A percentile compares a stretch with the other conserved stretches of the same genome.
These are phyloP conservation scores for Papilio polytes DNA, from an alignment of 1,140 invertebrate species.

Conservation along the genomic window DNA sequence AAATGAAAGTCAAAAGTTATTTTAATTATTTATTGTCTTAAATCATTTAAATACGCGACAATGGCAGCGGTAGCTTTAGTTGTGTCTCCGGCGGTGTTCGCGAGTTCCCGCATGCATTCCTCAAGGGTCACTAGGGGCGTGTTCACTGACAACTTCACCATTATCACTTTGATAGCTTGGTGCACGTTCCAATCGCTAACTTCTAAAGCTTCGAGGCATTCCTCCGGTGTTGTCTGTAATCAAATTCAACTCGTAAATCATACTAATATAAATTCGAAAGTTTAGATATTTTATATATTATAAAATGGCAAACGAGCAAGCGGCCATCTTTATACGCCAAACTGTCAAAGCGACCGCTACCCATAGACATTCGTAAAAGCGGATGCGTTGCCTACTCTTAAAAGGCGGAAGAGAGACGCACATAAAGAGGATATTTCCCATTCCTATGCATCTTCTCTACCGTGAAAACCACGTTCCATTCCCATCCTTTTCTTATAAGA, in stretches of 20 bases:
- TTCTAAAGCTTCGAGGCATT: constrained; percentile 92
- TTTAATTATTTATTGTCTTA: constrained; percentile 28
- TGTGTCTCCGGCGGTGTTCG: constrained; percentile 77
- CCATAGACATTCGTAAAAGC: too few species aligned
- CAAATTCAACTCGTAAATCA: background rate
- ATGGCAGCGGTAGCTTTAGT: constrained; percentile 56
- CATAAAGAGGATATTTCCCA: too few species aligned
- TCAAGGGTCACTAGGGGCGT: constrained; percentile 62
- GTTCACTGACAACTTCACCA: constrained; percentile 79
- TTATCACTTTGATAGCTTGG: constrained; percentile 93
- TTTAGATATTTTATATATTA: too few species aligned
- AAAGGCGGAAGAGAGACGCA: too few species aligned
- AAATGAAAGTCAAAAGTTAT: constrained; percentile 2
- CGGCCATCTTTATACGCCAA: too few species aligned
- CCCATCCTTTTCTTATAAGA: too few species aligned
- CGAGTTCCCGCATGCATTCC: constrained; percentile 73
- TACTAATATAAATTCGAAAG: too few species aligned
- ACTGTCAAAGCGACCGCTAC: too few species aligned
- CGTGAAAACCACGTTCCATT: too few species aligned
- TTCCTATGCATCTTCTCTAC: too few species aligned
- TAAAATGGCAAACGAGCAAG: too few species aligned
- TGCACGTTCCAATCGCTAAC: constrained; percentile 95
- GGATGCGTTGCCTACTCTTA: too few species aligned
- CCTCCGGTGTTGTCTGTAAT: constrained; percentile 88
- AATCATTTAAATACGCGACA: constrained; percentile 37